Evolutionary conservation across 2,797 vertebrate species (phyloP).

Genomic region (Oreochromis mossambicus): DNA sequence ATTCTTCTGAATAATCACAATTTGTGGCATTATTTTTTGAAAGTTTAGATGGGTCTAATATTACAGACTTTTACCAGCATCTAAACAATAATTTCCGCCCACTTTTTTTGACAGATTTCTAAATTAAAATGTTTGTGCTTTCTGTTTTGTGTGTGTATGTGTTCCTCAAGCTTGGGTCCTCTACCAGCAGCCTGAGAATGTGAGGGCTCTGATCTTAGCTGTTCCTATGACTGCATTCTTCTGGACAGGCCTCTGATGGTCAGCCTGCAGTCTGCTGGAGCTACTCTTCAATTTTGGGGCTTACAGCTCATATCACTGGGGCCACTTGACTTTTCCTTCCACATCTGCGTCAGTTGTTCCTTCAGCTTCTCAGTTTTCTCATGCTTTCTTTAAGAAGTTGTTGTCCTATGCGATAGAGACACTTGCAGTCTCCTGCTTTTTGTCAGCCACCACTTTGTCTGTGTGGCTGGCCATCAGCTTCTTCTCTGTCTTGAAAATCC

Average conservation of each 20-base stretch:
- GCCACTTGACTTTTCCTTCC: neutral
- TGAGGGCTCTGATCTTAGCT: neutral
- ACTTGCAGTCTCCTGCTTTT: neutral
- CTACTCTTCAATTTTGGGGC: neutral
- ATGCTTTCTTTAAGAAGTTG: neutral
- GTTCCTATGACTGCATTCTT: neutral
- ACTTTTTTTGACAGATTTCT: neutral
- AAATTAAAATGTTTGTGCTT: neutral
- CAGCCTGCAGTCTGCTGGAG: neutral
- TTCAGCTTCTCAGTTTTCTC: neutral
- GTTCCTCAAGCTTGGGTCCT: neutral
- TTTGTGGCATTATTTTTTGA: neutral
- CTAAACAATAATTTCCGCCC: neutral
- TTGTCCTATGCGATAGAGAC: neutral
- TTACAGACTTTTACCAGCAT: accelerated
- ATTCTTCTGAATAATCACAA: neutral
- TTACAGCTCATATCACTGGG: neutral
- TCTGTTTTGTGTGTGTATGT: neutral
- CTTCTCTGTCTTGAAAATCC: neutral
- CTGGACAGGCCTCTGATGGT: neutral
- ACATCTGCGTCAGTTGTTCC: accelerated
- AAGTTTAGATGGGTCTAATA: neutral
- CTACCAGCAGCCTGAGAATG: neutral
- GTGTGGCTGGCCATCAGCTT: neutral
- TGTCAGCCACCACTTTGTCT: neutral